phyloP scores from a whole-genome alignment of 2,797 vertebrate species.

The Acanthurus tractus region DNA sequence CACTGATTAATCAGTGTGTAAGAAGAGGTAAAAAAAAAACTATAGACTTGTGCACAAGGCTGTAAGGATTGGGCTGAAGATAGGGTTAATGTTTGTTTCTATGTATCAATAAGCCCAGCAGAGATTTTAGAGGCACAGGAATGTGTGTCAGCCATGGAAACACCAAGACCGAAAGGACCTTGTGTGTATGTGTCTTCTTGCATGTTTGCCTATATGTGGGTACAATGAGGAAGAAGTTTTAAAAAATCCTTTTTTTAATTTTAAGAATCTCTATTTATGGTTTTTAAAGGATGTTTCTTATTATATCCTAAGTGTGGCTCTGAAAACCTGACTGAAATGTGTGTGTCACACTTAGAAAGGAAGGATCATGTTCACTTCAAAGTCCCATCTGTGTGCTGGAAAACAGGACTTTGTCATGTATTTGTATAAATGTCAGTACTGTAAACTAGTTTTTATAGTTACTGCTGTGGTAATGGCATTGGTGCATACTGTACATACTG shows the following conservation, averaged over 20 bases:
- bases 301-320: not conserved
- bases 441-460: not conserved
- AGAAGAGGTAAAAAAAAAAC: conserved; percentile 41
- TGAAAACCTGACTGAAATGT: not conserved
- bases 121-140: conserved; percentile 58
- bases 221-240: not conserved
- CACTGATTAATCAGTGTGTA: conserved; percentile 58
- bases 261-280: not conserved
- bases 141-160: conserved; percentile 60
- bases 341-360: not conserved
- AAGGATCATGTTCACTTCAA: not conserved
- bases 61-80: conserved; percentile 31
- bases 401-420: not conserved
- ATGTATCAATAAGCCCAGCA: conserved; percentile 63
- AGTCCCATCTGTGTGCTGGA: not conserved
- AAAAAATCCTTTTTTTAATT: not conserved
- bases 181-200: conserved; percentile 5
- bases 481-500: not conserved
- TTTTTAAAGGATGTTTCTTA: not conserved
- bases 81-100: conserved; percentile 62
- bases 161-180: conserved; percentile 33
- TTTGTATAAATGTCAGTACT: not conserved
- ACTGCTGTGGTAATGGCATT: no score
- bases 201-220: not conserved
- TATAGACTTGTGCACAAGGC: conserved; percentile 6